These are phyloP conservation scores for Thinocorus orbignyianus DNA, from an alignment of 2,113 vertebrate genomes.

Conservation along the genomic window DNA sequence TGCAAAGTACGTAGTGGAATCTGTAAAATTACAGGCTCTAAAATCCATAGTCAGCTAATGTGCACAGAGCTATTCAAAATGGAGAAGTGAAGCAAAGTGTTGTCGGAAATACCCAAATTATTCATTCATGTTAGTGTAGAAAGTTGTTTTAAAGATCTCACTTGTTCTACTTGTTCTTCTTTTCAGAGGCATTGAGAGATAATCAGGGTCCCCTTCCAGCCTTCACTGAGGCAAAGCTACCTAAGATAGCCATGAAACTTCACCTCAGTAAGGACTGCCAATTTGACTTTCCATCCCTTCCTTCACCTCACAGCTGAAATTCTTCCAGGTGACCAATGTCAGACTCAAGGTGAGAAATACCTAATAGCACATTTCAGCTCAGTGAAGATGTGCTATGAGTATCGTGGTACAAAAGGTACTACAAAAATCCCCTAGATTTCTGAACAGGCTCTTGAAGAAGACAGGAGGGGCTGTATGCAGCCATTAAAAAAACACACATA, in stretches of 20 bases:
- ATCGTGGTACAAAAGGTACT: background rate
- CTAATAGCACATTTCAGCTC: background rate
- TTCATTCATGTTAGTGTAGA: background rate
- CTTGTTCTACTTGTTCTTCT: background rate
- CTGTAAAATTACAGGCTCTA: background rate
- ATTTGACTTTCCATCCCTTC: background rate
- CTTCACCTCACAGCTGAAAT: background rate
- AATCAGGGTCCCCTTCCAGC: background rate
- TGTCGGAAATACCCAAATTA: background rate
- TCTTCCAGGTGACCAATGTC: background rate
- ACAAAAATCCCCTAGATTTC: background rate
- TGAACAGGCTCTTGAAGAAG: background rate
- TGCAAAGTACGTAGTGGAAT: background rate
- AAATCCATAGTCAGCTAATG: background rate
- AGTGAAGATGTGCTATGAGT: background rate
- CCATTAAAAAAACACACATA: background rate
- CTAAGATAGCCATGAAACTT: background rate
- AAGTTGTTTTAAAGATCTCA: background rate
- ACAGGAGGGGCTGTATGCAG: background rate
- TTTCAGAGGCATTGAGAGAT: background rate
- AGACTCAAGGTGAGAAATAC: background rate
- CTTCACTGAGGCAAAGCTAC: background rate
- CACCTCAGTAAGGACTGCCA: accelerated
- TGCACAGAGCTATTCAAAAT: background rate
- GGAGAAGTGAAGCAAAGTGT: background rate